A percentile compares a stretch with the other conserved stretches of the same genome.
These are phyloP conservation scores for Spea bombifrons DNA, from an alignment of 2,113 vertebrate species.

Conservation along the genomic window DNA sequence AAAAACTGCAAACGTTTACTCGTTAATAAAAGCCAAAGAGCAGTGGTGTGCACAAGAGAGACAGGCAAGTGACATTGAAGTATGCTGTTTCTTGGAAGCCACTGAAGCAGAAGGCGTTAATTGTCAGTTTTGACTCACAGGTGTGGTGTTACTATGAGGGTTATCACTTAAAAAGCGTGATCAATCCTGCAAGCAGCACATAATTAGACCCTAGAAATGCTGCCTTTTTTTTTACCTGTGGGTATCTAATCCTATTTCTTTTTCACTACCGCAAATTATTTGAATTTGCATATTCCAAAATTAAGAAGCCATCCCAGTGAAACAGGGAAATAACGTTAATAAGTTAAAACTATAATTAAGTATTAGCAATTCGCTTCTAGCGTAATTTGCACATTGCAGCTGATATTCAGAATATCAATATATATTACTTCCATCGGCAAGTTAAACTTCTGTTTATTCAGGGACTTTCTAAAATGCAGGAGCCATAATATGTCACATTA, in stretches of 20 bases:
- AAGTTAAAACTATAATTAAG: constrained; percentile 44
- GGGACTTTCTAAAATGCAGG: background rate
- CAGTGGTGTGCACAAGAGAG: background rate
- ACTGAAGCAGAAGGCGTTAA: constrained; percentile 44
- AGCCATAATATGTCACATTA: background rate
- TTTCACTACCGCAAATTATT: constrained; percentile 32
- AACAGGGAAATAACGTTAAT: constrained; percentile 46
- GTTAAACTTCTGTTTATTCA: background rate
- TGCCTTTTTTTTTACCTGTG: constrained; percentile 41
- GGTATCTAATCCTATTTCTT: constrained; percentile 33
- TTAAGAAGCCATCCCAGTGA: constrained; percentile 34
- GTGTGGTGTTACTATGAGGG: constrained; percentile 38
- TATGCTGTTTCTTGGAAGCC: constrained; percentile 29
- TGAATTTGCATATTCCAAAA: constrained; percentile 44
- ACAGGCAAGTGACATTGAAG: constrained; percentile 31
- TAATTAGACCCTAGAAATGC: constrained; percentile 45
- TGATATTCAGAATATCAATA: constrained; percentile 25
- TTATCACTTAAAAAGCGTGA: constrained; percentile 49
- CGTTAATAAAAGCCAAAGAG: background rate
- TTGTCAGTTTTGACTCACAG: constrained; percentile 49
- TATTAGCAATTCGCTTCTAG: constrained; percentile 41
- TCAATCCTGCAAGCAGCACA: constrained; percentile 45
- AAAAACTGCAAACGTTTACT: too few species aligned
- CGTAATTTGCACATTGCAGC: constrained; percentile 41
- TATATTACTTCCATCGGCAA: constrained; percentile 20